These are phyloP conservation scores for Phenganax subtilis DNA, from an alignment of 92 coral and sea anemone species.

Conservation along the genomic window DNA sequence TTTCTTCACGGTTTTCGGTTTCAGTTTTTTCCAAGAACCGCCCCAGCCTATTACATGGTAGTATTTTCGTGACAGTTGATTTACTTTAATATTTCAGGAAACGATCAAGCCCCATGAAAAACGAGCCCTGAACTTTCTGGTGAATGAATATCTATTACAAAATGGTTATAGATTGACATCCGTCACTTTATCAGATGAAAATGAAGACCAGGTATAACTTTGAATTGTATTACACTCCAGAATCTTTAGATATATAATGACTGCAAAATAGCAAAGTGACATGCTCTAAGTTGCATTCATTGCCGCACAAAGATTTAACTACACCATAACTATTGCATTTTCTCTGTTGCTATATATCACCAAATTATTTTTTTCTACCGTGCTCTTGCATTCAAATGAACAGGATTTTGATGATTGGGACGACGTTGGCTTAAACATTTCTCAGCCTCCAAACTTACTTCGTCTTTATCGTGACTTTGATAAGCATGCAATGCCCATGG, in stretches of 20 bases:
- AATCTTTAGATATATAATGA: too few species aligned
- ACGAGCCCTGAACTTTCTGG: slow-evolving; percentile 88
- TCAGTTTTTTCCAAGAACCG: too few species aligned
- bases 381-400: too few species aligned
- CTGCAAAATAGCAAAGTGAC: too few species aligned
- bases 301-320: too few species aligned
- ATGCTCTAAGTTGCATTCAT: too few species aligned
- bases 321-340: too few species aligned
- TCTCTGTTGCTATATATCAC: too few species aligned
- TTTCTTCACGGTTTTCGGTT: too few species aligned
- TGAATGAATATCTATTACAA: slow-evolving; percentile 79
- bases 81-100: slow-evolving; percentile 42
- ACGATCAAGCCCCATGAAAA: slow-evolving; percentile 89
- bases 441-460: slow-evolving; percentile 85
- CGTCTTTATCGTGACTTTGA: slow-evolving; percentile 93
- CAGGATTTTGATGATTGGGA: slow-evolving; percentile 99
- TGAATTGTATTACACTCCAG: neutral
- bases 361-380: neutral
- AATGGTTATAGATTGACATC: slow-evolving; percentile 87
- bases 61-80: neutral
- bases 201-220: slow-evolving; percentile 78
- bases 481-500: slow-evolving; percentile 87
- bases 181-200: slow-evolving; percentile 95
- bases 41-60: neutral
- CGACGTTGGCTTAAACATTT: slow-evolving; percentile 89